Evolutionary conservation across 2,113 vertebrate species (phyloP), one percentile per base, ranked within the genome.

Genomic region (Hypanus sabinus): DNA sequence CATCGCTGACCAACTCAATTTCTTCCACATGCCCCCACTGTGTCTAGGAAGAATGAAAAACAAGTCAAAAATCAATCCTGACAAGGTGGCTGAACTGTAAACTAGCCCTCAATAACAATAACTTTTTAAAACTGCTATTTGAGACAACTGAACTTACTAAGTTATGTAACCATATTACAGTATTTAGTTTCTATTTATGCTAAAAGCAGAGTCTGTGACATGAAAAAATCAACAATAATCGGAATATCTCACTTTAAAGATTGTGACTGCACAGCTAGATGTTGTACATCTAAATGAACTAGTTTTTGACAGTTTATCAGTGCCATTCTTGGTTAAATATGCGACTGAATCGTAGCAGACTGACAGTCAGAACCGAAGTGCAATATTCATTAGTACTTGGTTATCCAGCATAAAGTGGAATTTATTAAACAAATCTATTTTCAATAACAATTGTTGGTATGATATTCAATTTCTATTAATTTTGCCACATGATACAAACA

Each of bases 1-100:
- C 99, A 65, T 99, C 98, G 68, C 99, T 99, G 95, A 98, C 94
- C 95, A 99, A 97, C 95, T 99, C 97, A 94, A 99, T 97, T 88
- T 99, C 98, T 96, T 99, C 98, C 94, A 97, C 0, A 1, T 98
- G 98, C 83, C 97, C 97, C 99, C 98, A 99, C 68, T 94, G 95
- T 87, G 97, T 97, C 99, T 99, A 95, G 24, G 95, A 95, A 94
- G 94, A 92, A 96, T 95, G 91, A 94, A 94, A 95, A 88, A 73
- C 91, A 92, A 36, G n/a, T 33, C n/a, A 68, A 90, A 46, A 65
- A 20, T 90, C 11, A 88, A 88, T 88, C 57, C 27, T 7, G 33
- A 22, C 27, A 65, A 87, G 0, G 55, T n/a, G 57, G 22, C 12
- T 36, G 14, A 65, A 65, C 14, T 36, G n/a, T 18, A 18, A n/a